These are phyloP conservation scores for Poecilia wingei DNA, from an alignment of 2,797 vertebrate genomes.

Conservation along the genomic window DNA sequence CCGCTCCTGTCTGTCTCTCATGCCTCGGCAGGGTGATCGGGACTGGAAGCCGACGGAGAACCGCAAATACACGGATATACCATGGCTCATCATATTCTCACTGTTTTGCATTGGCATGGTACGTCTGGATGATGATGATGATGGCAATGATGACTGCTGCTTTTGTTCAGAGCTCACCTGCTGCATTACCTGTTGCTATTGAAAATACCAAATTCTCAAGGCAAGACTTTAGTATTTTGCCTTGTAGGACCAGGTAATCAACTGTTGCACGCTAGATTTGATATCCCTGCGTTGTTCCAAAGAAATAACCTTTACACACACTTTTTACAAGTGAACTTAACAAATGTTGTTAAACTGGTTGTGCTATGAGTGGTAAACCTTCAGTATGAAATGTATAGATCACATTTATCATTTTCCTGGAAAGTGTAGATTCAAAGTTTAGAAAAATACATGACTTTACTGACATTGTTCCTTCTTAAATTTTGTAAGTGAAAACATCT, in stretches of 20 bases:
- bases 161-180: neutral
- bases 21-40: slow-evolving; percentile 77
- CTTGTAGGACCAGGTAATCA: neutral
- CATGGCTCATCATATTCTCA: slow-evolving; percentile 91
- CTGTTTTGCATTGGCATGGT: slow-evolving; percentile 96
- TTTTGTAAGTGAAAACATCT: neutral
- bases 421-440: neutral
- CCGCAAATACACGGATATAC: slow-evolving; percentile 92
- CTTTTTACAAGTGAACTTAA: neutral
- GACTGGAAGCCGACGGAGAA: slow-evolving; percentile 96
- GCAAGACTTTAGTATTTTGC: too few species aligned
- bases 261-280: neutral
- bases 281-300: neutral
- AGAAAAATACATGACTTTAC: neutral
- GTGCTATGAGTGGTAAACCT: neutral
- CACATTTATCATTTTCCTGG: neutral
- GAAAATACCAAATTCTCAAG: too few species aligned
- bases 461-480: neutral
- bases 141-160: neutral
- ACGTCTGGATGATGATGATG: slow-evolving; percentile 57
- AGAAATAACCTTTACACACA: neutral
- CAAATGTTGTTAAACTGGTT: neutral
- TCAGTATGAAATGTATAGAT: neutral
- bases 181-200: neutral
- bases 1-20: slow-evolving; percentile 30